These are phyloP conservation scores for Oryzias curvinotus DNA, from an alignment of 2,113 vertebrate genomes.

Conservation along the genomic window DNA sequence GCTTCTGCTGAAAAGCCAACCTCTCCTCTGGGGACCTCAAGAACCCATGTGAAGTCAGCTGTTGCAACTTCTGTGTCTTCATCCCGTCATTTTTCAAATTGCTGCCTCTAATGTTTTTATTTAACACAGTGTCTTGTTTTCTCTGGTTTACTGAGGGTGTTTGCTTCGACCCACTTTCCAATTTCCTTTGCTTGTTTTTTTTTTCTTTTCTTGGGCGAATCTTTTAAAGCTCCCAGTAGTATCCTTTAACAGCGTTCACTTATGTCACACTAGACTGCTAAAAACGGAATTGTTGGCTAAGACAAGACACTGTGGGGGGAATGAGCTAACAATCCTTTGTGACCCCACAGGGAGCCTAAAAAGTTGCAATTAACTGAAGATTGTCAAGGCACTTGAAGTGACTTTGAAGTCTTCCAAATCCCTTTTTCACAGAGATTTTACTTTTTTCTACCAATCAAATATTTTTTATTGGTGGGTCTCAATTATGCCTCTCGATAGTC, in stretches of 20 bases:
- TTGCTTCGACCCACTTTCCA: neutral
- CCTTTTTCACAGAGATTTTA: conserved; percentile 17
- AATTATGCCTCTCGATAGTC: conserved; percentile 36
- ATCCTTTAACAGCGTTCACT: conserved; percentile 35
- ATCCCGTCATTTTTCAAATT: conserved; percentile 26
- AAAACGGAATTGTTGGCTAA: conserved; percentile 57
- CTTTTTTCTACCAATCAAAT: conserved; percentile 4
- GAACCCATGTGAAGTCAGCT: conserved; percentile 75
- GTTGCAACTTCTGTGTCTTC: conserved; percentile 70
- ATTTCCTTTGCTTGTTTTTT: conserved; percentile 5
- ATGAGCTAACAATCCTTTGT: conserved; percentile 46
- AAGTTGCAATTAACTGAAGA: conserved; percentile 50
- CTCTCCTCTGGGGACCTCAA: conserved; percentile 63
- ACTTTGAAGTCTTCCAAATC: conserved; percentile 57
- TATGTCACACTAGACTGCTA: conserved; percentile 44
- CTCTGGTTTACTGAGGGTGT: neutral
- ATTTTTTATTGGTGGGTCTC: neutral
- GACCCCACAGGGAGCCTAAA: conserved; percentile 46
- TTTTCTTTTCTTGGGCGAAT: neutral
- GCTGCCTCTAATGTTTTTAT: conserved; percentile 45
- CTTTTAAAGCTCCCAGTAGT: neutral
- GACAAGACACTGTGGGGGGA: conserved; percentile 43
- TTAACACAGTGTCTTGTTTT: neutral
- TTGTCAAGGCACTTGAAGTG: conserved; percentile 45
- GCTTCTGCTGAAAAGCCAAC: conserved; percentile 54